Conservation (phyloP, 1,140 invertebrate genomes). For the Halesus radiatus region DNA sequence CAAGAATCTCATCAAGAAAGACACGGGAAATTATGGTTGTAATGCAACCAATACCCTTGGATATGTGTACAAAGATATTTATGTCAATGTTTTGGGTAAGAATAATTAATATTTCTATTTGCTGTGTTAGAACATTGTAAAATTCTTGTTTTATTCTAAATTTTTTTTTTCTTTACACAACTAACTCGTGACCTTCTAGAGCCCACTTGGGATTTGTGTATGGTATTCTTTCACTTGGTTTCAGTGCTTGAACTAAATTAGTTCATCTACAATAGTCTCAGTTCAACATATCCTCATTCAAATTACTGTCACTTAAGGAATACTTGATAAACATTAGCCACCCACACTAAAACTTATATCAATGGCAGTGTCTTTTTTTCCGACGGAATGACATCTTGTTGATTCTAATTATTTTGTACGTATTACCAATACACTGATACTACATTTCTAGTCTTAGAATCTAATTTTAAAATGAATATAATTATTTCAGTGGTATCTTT, state of each 20-base stretch:
- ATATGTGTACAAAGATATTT: conserved; percentile 98
- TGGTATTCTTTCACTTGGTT: background rate
- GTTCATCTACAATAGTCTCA: background rate
- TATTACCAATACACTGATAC: no score
- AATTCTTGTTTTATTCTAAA: no score
- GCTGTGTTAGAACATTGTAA: no score
- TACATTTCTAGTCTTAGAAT: no score
- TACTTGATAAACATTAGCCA: background rate
- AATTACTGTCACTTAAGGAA: background rate
- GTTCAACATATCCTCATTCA: conserved; percentile 4
- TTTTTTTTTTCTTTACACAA: no score
- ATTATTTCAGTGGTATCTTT: no score
- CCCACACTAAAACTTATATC: background rate
- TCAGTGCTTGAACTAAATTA: background rate
- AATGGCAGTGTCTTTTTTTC: no score
- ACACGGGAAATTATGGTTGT: conserved; percentile 98
- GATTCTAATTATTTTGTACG: no score
- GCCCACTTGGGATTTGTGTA: background rate
- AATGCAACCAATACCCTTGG: conserved; percentile 98
- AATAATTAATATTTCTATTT: background rate
- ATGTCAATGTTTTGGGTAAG: conserved; percentile 92
- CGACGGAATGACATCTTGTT: no score
- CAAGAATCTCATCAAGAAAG: conserved; percentile 85
- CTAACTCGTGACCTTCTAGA: no score
- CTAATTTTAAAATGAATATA: no score